Evolutionary conservation across 2,113 vertebrate species (phyloP), one percentile per base, ranked within the genome.

Genomic region (Otocyon megalotis): DNA sequence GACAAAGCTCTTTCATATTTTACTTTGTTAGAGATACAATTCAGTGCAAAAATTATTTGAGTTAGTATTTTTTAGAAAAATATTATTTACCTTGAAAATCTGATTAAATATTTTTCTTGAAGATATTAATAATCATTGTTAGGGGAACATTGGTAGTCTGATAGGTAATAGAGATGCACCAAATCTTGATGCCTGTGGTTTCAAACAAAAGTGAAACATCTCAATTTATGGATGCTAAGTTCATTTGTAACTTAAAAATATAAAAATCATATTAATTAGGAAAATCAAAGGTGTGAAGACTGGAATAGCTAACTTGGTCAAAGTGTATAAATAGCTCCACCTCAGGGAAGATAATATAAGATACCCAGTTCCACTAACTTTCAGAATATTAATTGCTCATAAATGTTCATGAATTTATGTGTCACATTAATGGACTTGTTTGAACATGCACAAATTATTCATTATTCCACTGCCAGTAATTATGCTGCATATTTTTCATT

Each of bases 361-460:
- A 60, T 77, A 89, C 28, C 43, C n/a, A 79, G 30, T 69, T 35
- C 50, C 48, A 80, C 19, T 95, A 86, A 76, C 37, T 96, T 93
- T 93, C 84, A 88, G 76, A 90, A 84, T 96, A 90, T 90, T 98
- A 98, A 96, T 90, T 92, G 90, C 87, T 97, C 76, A 96, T 96
- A 98, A 96, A 97, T 96, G 94, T 87, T 96, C 87, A 96, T 96
- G 95, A 96, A 87, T 97, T 93, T 82, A 90, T 88, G 58, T 96
- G 83, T 96, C 94, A 95, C 28, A 88, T 96, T 97, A 96, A 96
- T 94, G 53, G 74, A 58, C 48, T 93, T 96, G 28, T 96, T 96
- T 98, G 71, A 98, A 97, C 53, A 93, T 48, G 79, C 63, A 94
- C 54, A 84, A 94, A 93, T 98, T 96, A 96, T 92, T 97, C 86